Evolutionary conservation across 2,113 vertebrate species (phyloP).

Genomic region (Nothoprocta perdicaria): DNA sequence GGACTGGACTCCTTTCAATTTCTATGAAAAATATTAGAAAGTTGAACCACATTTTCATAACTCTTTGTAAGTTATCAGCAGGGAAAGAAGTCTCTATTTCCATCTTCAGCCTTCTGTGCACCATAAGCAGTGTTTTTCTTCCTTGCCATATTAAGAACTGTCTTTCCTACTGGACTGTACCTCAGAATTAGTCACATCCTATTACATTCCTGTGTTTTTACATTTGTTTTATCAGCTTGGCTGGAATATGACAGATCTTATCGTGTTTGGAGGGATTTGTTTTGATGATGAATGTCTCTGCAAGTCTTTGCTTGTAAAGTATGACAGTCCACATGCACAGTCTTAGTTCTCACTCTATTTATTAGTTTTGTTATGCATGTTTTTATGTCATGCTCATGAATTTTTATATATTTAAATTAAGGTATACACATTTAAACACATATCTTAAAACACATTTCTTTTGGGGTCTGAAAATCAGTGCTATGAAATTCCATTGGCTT

Average conservation of each 20-base stretch:
- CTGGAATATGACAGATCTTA: constrained; percentile 66
- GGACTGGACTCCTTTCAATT: background rate
- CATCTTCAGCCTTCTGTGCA: background rate
- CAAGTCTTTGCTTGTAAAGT: constrained; percentile 68
- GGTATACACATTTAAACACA: background rate
- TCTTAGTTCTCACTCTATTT: constrained; percentile 57
- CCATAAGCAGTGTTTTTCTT: background rate
- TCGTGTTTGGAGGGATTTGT: constrained; percentile 54
- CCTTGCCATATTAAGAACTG: background rate
- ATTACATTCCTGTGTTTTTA: constrained; percentile 56
- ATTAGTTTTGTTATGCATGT: constrained; percentile 5
- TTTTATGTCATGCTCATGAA: background rate
- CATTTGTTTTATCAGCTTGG: constrained; percentile 65
- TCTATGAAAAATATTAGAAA: background rate
- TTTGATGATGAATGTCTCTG: constrained; percentile 61
- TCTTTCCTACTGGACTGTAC: background rate
- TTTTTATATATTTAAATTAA: constrained; percentile 35
- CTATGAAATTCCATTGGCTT: background rate
- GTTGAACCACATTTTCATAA: background rate
- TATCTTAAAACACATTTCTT: background rate
- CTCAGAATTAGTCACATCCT: constrained; percentile 54
- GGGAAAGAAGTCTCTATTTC: background rate
- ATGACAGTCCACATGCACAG: constrained; percentile 53
- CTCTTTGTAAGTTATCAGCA: background rate
- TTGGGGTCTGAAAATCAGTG: background rate